phyloP scores from a whole-genome alignment of 2,797 vertebrate species.

The Coilia nasus region DNA sequence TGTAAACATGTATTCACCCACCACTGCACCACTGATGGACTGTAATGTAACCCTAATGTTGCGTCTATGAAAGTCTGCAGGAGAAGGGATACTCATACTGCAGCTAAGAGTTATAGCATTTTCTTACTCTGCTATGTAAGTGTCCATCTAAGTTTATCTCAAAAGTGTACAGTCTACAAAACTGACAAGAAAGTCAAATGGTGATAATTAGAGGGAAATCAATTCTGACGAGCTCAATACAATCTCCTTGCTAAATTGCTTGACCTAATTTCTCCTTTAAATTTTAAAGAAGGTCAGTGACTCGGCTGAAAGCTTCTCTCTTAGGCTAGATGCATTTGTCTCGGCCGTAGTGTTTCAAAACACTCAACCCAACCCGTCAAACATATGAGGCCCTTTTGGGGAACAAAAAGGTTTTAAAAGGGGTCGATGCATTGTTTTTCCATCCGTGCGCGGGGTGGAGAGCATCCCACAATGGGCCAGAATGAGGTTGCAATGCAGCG shows the following conservation, averaged over 20 bases:
- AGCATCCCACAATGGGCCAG: constrained; percentile 55
- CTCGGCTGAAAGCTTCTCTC: neutral
- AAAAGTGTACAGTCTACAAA: neutral
- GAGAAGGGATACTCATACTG: neutral
- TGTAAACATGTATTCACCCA: too few relatives aligned
- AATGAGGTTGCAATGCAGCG: constrained; percentile 65
- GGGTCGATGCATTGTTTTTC: constrained; percentile 20
- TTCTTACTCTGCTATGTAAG: neutral
- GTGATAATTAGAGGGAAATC: constrained; percentile 11
- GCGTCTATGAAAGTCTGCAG: neutral
- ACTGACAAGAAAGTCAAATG: neutral
- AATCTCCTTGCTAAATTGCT: neutral
- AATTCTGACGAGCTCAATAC: constrained; percentile 7
- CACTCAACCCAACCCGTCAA: constrained; percentile 44
- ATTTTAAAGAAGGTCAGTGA: neutral
- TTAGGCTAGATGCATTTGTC: neutral
- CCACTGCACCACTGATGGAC: too few relatives aligned
- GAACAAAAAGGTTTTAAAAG: neutral
- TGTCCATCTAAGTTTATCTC: neutral
- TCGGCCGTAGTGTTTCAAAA: constrained; percentile 25
- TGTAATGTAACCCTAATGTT: neutral
- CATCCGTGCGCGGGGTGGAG: constrained; percentile 51
- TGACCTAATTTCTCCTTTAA: constrained; percentile 17
- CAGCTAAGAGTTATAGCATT: too few relatives aligned
- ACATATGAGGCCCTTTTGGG: constrained; percentile 17